A percentile compares a stretch with the other conserved stretches of the same genome.
Conservation (phyloP, 2,113 vertebrate genomes). For the Nicator chloris region DNA sequence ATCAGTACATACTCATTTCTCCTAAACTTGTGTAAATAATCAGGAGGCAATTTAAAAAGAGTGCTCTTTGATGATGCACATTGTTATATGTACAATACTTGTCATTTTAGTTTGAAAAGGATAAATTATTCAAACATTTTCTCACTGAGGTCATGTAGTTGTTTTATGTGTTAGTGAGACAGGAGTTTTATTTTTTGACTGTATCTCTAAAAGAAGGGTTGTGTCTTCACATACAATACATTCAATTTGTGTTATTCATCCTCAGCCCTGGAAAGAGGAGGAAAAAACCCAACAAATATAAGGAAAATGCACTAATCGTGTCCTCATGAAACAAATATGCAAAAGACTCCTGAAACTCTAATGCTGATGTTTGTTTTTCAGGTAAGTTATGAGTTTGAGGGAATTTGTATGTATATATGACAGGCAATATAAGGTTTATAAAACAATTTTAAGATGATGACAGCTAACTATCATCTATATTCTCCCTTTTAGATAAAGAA, state of each 20-base stretch:
- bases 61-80: neutral
- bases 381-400: neutral
- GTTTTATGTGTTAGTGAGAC: neutral
- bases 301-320: neutral
- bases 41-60: neutral
- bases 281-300: neutral
- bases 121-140: conserved; percentile 25
- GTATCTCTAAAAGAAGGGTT: neutral
- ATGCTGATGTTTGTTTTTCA: neutral
- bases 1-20: neutral
- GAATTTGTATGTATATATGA: neutral
- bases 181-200: neutral
- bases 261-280: neutral
- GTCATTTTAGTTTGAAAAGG: conserved; percentile 7
- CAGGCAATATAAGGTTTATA: neutral
- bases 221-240: neutral
- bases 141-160: neutral
- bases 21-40: conserved; percentile 3
- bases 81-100: conserved; percentile 1
- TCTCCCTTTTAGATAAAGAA: neutral
- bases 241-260: neutral
- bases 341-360: neutral
- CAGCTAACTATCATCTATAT: neutral
- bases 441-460: neutral
- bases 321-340: neutral